These are phyloP conservation scores for Pachyseris speciosa DNA, from an alignment of 64 coral and sea anemone genomes.

Conservation along the genomic window DNA sequence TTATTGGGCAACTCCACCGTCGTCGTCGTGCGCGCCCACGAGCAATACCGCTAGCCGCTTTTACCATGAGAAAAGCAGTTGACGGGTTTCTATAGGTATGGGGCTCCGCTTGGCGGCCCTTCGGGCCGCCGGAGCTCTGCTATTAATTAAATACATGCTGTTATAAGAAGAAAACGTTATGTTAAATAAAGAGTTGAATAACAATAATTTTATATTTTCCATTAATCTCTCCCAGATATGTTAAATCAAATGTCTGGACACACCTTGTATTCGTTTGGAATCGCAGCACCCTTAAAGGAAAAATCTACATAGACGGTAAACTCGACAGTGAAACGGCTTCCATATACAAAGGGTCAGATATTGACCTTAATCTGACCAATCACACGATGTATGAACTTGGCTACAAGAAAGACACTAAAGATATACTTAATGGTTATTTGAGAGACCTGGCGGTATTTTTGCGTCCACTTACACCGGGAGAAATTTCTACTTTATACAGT, in stretches of 20 bases:
- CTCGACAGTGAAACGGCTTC: background rate
- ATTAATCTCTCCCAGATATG: background rate
- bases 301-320: background rate
- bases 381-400: conserved; percentile 77
- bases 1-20: no score
- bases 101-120: no score
- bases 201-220: background rate
- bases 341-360: background rate
- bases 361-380: conserved; percentile 56
- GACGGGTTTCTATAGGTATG: no score
- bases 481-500: conserved; percentile 45
- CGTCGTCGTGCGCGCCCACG: no score
- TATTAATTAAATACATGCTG: no score
- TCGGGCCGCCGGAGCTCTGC: no score
- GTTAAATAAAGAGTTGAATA: no score
- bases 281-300: conserved; percentile 4
- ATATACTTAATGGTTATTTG: conserved; percentile 57
- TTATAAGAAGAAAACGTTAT: no score
- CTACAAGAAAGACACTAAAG: conserved; percentile 68
- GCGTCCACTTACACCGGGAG: conserved; percentile 8
- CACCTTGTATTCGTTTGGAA: conserved; percentile 37
- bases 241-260: conserved; percentile 1
- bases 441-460: conserved; percentile 72
- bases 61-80: no score
- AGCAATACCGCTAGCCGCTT: no score